These are phyloP conservation scores for Cephonodes hylas DNA, from an alignment of 2,888 invertebrate genomes.

Conservation along the genomic window DNA sequence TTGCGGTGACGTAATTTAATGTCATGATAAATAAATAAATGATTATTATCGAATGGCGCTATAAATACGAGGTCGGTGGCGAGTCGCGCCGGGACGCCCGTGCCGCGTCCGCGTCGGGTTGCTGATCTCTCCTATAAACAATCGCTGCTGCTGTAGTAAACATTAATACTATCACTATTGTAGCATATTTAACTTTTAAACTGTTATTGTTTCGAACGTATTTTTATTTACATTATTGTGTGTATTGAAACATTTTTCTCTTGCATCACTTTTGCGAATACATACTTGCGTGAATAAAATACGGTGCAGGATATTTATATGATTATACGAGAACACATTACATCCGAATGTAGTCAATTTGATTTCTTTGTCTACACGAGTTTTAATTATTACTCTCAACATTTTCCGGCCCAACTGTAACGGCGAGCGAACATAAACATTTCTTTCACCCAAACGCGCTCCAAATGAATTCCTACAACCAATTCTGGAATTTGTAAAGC, in stretches of 20 bases:
- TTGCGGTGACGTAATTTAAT: slow-evolving; percentile 34
- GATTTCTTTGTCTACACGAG: not conserved
- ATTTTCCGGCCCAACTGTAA: not conserved
- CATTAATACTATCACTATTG: slow-evolving; percentile 43
- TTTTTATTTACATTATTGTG: not conserved
- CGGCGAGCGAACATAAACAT: not conserved
- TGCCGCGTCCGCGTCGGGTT: slow-evolving; percentile 42
- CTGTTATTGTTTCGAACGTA: slow-evolving; percentile 14
- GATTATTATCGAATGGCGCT: slow-evolving; percentile 41
- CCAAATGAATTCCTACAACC: not conserved
- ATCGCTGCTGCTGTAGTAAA: slow-evolving; percentile 51
- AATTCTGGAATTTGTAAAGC: slow-evolving; percentile 15
- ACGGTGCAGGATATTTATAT: not conserved
- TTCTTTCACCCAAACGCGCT: not conserved
- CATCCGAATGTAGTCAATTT: not conserved
- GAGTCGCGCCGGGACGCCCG: slow-evolving; percentile 28
- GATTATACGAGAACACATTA: not conserved
- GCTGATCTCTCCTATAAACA: slow-evolving; percentile 62
- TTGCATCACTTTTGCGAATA: not conserved
- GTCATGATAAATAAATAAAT: slow-evolving; percentile 45
- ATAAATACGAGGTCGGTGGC: slow-evolving; percentile 37
- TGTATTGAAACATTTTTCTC: slow-evolving; percentile 1
- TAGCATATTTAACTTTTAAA: slow-evolving; percentile 17
- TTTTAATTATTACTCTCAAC: not conserved
- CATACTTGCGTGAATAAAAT: not conserved